Evolutionary conservation across 2,888 invertebrate genomes (phyloP), one percentile per base, ranked within the genome.

Genomic region (Pseudococcus jackbeardsleyi): DNA sequence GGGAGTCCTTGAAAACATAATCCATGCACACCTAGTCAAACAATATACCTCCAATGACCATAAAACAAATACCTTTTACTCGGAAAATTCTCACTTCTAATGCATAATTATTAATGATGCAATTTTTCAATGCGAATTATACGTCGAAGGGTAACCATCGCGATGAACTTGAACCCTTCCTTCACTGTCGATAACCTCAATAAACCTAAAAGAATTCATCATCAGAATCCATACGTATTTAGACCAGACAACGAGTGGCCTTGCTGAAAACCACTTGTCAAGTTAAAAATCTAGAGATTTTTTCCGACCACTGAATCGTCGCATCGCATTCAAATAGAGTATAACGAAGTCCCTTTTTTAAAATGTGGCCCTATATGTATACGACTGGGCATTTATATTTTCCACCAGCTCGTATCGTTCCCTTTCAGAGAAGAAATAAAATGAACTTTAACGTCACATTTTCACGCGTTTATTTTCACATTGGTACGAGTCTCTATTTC

Each of bases 141-240:
- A n/a, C 59, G 6, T 8, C 22, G 22, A 64, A 64, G 22, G 64
- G 64, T 64, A 22, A 64, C 22, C 64, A 64, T 22, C 64, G 59
- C 59, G 19, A 64, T 64, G 64, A 64, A 64, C 64, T 64, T 64
- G 64, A 64, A 64, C 64, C 64, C 22, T 64, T 22, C 64, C 17
- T 17, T 54, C n/a, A 19, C 64, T 64, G 64, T 64, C 64, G 64
- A 64, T 64, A 22, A 64, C 64, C 64, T 64, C 22, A 64, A 64
- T 64, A 64, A 11, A 64, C 19, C 64, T 64, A 12, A 2, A 22
- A 64, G 8, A 64, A 64, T 64, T 64, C 64, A 8, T 22, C 64
- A 64, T 64, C 0, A 59, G n/a, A 5, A 42, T 6, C 9, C 42
- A 42, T 42, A 5, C 1, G 59, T 3, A 33, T 33, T 2, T 15